Conservation (phyloP, 2,888 invertebrate species). For the Leptinotarsa peninsularis region DNA sequence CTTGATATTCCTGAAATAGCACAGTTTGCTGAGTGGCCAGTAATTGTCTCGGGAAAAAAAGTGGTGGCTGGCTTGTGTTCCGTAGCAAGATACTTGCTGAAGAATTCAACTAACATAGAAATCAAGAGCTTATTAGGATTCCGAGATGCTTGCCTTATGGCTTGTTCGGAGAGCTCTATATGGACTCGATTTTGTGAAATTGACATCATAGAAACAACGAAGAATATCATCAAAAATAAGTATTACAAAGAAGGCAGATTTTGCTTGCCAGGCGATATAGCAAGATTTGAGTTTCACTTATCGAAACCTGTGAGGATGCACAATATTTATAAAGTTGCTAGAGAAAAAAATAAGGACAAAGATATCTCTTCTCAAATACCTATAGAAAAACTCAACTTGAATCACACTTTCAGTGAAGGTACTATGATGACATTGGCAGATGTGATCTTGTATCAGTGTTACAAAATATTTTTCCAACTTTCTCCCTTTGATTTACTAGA, state of each 20-base stretch:
- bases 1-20: constrained; percentile 63
- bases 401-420: constrained; percentile 87
- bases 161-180: constrained; percentile 85
- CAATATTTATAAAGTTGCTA: constrained; percentile 83
- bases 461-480: constrained; percentile 66
- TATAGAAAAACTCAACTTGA: constrained; percentile 69
- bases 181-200: constrained; percentile 96
- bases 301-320: constrained; percentile 85
- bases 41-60: constrained; percentile 71
- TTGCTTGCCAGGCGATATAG: constrained; percentile 76
- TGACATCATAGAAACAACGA: constrained; percentile 76
- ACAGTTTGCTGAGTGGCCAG: constrained; percentile 70
- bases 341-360: constrained; percentile 67
- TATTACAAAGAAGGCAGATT: constrained; percentile 48
- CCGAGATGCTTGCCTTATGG: constrained; percentile 81
- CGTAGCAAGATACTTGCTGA: constrained; percentile 74
- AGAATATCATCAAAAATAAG: constrained; percentile 61
- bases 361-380: constrained; percentile 67
- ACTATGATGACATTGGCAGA: constrained; percentile 86
- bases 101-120: constrained; percentile 59
- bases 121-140: constrained; percentile 77
- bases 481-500: constrained; percentile 49
- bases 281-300: constrained; percentile 87
- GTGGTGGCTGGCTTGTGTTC: constrained; percentile 84
- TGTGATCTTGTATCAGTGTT: constrained; percentile 80